These are phyloP conservation scores for Candidula unifasciata DNA, from an alignment of 2,888 invertebrate genomes.

Conservation along the genomic window DNA sequence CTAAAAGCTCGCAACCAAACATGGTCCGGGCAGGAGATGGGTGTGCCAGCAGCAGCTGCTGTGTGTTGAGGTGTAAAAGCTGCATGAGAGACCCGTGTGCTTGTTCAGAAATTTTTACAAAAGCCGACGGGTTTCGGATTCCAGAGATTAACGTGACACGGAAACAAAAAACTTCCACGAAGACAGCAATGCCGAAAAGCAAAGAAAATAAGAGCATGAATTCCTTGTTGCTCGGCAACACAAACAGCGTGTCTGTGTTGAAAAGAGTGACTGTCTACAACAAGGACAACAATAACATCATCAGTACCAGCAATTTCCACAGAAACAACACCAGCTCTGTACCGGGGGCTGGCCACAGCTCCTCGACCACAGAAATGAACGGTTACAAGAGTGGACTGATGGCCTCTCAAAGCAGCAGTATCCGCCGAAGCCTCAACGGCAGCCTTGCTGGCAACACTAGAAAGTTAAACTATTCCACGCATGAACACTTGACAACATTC, in stretches of 20 bases:
- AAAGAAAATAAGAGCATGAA: constrained; percentile 23
- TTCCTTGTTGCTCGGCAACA: constrained; percentile 25
- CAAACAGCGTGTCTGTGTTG: constrained; percentile 26
- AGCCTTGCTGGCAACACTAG: background rate
- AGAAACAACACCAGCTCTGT: constrained; percentile 19
- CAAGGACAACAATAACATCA: constrained; percentile 48
- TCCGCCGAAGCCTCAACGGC: background rate
- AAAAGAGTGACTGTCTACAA: constrained; percentile 36
- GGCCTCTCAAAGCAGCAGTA: constrained; percentile 14
- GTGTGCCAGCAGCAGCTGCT: constrained; percentile 23
- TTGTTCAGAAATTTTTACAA: constrained; percentile 20
- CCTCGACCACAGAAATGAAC: background rate
- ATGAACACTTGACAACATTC: constrained; percentile 13
- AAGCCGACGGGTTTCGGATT: constrained; percentile 40
- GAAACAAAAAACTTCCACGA: constrained; percentile 35
- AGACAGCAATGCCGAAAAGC: background rate
- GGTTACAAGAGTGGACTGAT: constrained; percentile 7
- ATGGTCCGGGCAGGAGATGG: background rate
- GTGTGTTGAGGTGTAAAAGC: constrained; percentile 33
- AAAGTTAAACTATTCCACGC: background rate
- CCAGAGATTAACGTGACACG: constrained; percentile 27
- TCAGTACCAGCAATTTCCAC: constrained; percentile 49
- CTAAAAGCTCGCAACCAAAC: background rate
- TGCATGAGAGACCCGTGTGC: constrained; percentile 41
- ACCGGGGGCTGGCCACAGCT: constrained; percentile 1